These are phyloP conservation scores for Cyclina sinensis DNA, from an alignment of 1,140 invertebrate genomes.

Conservation along the genomic window DNA sequence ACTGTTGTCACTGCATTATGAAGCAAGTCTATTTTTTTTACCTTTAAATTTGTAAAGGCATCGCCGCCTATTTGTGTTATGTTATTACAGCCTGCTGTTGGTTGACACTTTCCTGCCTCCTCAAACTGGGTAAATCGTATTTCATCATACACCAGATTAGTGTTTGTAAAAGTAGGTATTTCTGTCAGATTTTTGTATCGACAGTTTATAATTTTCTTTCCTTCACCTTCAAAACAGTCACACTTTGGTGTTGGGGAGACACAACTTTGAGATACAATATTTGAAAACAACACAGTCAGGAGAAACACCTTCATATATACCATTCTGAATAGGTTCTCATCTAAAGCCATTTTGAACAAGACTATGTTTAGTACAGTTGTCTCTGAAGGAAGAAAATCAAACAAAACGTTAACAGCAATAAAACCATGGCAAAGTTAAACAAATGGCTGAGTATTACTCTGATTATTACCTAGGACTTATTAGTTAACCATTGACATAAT, in stretches of 20 bases:
- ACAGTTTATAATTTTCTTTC: conserved; percentile 48
- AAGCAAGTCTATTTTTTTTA: conserved; percentile 74
- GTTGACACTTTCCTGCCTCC: neutral
- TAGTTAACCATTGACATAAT: too few relatives aligned
- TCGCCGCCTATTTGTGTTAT: conserved; percentile 71
- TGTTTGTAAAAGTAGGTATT: conserved; percentile 53
- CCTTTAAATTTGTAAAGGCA: conserved; percentile 76
- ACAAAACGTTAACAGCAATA: too few relatives aligned
- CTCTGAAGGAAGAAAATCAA: too few relatives aligned
- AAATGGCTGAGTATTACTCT: too few relatives aligned
- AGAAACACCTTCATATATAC: too few relatives aligned
- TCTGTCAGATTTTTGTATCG: conserved; percentile 27
- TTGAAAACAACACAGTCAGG: too few relatives aligned
- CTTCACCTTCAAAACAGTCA: neutral
- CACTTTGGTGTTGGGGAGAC: neutral
- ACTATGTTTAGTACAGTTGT: too few relatives aligned
- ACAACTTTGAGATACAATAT: neutral
- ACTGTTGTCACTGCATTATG: conserved; percentile 67
- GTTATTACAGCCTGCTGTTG: conserved; percentile 61
- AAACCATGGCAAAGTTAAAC: too few relatives aligned
- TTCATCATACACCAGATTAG: conserved; percentile 11
- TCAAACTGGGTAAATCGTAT: conserved; percentile 1
- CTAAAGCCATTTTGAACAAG: too few relatives aligned
- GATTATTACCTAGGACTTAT: too few relatives aligned
- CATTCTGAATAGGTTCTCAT: too few relatives aligned